These are phyloP conservation scores for Dicyrtomina minuta DNA, from an alignment of 2,888 invertebrate species.

Conservation along the genomic window DNA sequence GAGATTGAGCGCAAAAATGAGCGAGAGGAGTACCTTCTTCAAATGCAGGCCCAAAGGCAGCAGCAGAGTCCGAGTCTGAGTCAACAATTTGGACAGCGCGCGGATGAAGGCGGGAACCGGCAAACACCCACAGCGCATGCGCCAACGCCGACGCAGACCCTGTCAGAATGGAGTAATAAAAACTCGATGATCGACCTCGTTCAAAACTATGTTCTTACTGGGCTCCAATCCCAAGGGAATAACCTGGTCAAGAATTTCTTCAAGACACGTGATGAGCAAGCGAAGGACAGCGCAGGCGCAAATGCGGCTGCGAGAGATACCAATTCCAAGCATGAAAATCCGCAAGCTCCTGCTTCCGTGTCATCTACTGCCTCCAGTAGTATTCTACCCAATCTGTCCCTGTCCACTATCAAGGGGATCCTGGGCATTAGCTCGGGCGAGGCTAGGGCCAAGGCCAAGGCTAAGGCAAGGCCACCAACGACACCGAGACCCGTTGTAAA, in stretches of 20 bases:
- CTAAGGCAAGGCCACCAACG: background rate
- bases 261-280: background rate
- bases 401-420: conserved; percentile 8
- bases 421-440: background rate
- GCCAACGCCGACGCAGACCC: background rate
- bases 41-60: background rate
- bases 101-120: background rate
- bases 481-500: conserved; percentile 38
- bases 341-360: no score
- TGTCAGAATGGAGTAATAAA: conserved; percentile 19
- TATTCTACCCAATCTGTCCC: background rate
- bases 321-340: background rate
- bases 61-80: background rate
- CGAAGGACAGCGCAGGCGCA: background rate
- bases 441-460: background rate
- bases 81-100: background rate
- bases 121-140: background rate
- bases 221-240: conserved; percentile 17
- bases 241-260: conserved; percentile 24
- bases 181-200: conserved; percentile 18
- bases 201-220: conserved; percentile 19
- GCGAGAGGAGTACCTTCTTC: background rate
- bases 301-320: background rate
- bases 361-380: background rate
- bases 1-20: conserved; percentile 37